Evolutionary conservation across 2,797 vertebrate genomes (phyloP), one percentile per base, ranked within the genome.

Genomic region (Artibeus lituratus): DNA sequence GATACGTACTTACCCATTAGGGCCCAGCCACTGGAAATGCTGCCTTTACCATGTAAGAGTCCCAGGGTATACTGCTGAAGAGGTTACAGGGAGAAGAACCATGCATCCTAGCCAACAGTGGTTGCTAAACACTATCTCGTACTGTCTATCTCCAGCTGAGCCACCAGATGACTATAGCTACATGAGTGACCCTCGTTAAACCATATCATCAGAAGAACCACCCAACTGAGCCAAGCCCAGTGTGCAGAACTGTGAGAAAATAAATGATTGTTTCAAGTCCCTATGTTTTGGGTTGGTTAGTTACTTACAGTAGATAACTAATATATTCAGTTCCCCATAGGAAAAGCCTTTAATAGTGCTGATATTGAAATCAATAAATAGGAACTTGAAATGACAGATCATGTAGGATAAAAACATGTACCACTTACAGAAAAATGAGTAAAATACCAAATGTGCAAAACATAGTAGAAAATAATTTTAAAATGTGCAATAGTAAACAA

Each of bases 381-480:
- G 69, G 47, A 37, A 47, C 3, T 51, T 65, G 14, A 11, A 53
- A 14, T 51, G 26, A 51, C 8, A 19, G 26, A 21, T 82, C 21
- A 59, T 35, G 29, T 18, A 65, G 70, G 42, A 47, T 81, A 51
- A 89, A 88, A 88, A 44, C 24, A 51, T 14, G 3, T 16, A 59
- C 53, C 10, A 62, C 9, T 67, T 29, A 29, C 10, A 92, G 14
- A 70, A 78, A 91, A 39, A 55, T 47, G 24, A 92, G 22, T 55
- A 87, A 95, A 92, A 55, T 9, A 39, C 22, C 15, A 67, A 87
- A 73, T 14, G n/a, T 8, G 42, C 4, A 57, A 76, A 81, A 39
- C 1, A 65, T n/a, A 76, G 93, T 78, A 91, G 37, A 86, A 91
- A 57, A 32, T 32, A 70, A 73, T 65, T 87, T 92, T 18, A 51